Evolutionary conservation across 2,888 invertebrate genomes (phyloP), one percentile per base, ranked within the genome.

Genomic region (Drosophila colorata): DNA sequence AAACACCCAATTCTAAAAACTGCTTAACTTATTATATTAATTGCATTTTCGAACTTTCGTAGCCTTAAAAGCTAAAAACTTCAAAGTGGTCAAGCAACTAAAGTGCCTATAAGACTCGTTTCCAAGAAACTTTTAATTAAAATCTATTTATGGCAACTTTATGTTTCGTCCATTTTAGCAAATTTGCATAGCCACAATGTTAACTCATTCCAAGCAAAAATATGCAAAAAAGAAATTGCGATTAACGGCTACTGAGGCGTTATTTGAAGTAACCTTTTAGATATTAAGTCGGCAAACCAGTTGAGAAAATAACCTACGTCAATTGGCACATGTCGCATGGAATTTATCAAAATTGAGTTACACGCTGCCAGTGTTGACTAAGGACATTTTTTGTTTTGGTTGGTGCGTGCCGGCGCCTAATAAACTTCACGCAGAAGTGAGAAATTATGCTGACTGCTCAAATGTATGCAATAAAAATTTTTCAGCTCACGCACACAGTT

Each of bases 401-500:
- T 31, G 28, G 69, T 67, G 71, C 86, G 78, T 80, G 83, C 73
- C 68, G 69, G 23, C 75, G 80, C 68, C 78, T 74, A 80, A 88
- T 85, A 85, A 87, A 84, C 85, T 76, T 71, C 70, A 69, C 71
- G 66, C 82, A 75, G 72, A 88, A 88, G 86, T 90, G 87, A 88
- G 88, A 88, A 87, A 87, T 88, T 84, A 84, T 87, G 82, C 76
- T 78, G 77, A 78, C 82, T 80, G 85, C 78, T 80, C 52, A 82
- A 90, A 87, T 80, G 88, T 88, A 87, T 88, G 88, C 88, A 88
- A 88, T 88, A 88, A 90, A 88, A 87, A 88, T 89, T 88, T 86
- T 87, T 89, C 86, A 84, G 77, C 81, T 81, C 74, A 78, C 78
- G 78, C 83, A 77, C 82, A 75, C 81, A 47, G 68, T 60, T 60